A percentile compares a stretch with the other conserved stretches of the same genome.
phyloP scores from a whole-genome alignment of 2,888 invertebrate species.

The Mycalesis mineus region DNA sequence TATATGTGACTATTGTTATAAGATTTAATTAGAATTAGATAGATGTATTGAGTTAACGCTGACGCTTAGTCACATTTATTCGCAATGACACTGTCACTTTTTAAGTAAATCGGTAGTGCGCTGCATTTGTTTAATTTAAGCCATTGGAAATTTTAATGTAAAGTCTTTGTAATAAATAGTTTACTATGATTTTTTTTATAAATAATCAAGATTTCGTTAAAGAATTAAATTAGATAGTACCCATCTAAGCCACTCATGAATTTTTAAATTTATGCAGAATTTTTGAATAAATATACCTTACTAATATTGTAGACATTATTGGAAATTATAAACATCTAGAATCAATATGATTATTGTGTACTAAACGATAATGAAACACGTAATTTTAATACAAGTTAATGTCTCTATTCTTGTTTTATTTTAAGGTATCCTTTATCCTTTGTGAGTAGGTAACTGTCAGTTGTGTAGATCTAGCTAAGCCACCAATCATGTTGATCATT shows the following conservation, averaged over 20 bases:
- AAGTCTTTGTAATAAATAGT: no score
- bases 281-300: constrained; percentile 3
- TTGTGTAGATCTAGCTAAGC: constrained; percentile 16
- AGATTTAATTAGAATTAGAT: constrained; percentile 56
- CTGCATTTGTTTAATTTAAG: constrained; percentile 33
- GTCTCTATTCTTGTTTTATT: constrained; percentile 36
- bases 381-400: constrained; percentile 65
- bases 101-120: constrained; percentile 30
- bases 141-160: neutral
- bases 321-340: constrained; percentile 9
- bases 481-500: constrained; percentile 21
- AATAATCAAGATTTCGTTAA: constrained; percentile 1
- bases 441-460: constrained; percentile 6
- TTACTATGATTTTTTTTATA: neutral
- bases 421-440: constrained; percentile 13
- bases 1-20: constrained; percentile 54
- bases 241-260: neutral
- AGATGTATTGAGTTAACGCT: constrained; percentile 54
- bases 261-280: constrained; percentile 1
- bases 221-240: neutral
- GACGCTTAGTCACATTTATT: constrained; percentile 51
- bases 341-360: constrained; percentile 30
- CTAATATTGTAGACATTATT: constrained; percentile 13
- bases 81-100: constrained; percentile 40
- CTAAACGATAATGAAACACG: constrained; percentile 45